Conservation (phyloP, 2,888 invertebrate species). For the Dolomedes plantarius region DNA sequence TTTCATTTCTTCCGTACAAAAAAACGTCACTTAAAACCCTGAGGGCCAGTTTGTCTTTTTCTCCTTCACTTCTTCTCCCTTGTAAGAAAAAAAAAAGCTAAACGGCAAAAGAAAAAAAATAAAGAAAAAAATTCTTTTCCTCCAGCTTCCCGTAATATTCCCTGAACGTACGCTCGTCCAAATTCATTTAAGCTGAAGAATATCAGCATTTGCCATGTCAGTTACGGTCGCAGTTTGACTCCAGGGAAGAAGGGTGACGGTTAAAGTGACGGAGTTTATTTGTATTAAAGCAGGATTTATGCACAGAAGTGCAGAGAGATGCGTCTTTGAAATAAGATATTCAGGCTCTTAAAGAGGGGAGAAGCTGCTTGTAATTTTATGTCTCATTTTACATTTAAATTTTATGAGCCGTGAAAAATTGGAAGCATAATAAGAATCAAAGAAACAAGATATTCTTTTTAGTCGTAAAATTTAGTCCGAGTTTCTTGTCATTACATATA, state of each 20-base stretch:
- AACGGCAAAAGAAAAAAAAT: background rate
- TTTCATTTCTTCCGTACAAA: background rate
- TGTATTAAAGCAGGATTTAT: conserved; percentile 49
- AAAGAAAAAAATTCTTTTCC: background rate
- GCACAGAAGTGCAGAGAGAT: too few relatives aligned
- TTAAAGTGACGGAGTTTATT: conserved; percentile 30
- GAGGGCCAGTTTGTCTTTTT: conserved; percentile 30
- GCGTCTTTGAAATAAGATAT: too few relatives aligned
- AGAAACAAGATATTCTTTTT: too few relatives aligned
- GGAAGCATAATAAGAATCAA: too few relatives aligned
- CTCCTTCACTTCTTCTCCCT: background rate
- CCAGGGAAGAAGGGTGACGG: background rate
- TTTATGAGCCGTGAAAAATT: too few relatives aligned
- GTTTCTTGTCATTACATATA: too few relatives aligned
- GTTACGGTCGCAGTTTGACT: conserved; percentile 15
- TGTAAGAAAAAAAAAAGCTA: too few relatives aligned
- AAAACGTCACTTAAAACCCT: conserved; percentile 44
- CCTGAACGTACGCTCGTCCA: conserved; percentile 31
- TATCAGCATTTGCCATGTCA: conserved; percentile 52
- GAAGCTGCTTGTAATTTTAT: too few relatives aligned
- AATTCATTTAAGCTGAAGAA: conserved; percentile 49
- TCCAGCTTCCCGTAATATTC: conserved; percentile 20
- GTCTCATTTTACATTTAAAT: too few relatives aligned
- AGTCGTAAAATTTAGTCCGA: too few relatives aligned
- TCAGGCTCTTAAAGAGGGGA: too few relatives aligned